Evolutionary conservation across 1,140 invertebrate species (phyloP), one percentile per base, ranked within the genome.

Genomic region (Idris sp.): DNA sequence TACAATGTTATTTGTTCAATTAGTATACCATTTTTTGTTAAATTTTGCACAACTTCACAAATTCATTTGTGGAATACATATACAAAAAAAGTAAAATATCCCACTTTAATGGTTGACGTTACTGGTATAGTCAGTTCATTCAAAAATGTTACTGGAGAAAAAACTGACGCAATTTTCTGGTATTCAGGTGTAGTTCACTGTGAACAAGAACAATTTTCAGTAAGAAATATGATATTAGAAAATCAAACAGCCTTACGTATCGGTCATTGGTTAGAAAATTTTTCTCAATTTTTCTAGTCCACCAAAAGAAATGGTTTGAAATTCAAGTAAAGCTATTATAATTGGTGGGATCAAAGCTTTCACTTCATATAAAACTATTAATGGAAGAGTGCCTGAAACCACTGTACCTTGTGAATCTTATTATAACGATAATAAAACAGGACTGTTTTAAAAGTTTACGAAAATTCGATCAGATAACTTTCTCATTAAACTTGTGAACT

Each of bases 21-120:
- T 11, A 13, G 40, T 4, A 26, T 4, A 13, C 40, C 40, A 3
- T 43, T 43, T 26, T 25, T 0, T 26, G 40, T 43, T 6, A 11
- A 43, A 10, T 43, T 26, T 43, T 43, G 40, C 19, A 26, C 19
- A 4, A 10, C 33, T 36, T 11, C 2, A 14, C 33, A 36, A 36
- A 36, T 2, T 10, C 33, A 14, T 15, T 13, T 36, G 3, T 36
- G 14, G 11, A 3, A 14, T 14, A 36, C 8, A 4, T 25, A 36
- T 15, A 13, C 33, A 13, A 2, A 3, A 36, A 36, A 36, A 36
- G 33, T 14, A 14, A 14, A 14, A 36, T 14, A 8, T 1, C 33
- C 33, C 13, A 4, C 10, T 8, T 15, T 36, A 4, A 8, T 15
- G n/a, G 3, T 36, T 14, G 33, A 36, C 14, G 33, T 13, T 5